Base-by-base conservation (phyloP, 2,888 invertebrate species). In the Sarcophaga carnaria region DNA sequence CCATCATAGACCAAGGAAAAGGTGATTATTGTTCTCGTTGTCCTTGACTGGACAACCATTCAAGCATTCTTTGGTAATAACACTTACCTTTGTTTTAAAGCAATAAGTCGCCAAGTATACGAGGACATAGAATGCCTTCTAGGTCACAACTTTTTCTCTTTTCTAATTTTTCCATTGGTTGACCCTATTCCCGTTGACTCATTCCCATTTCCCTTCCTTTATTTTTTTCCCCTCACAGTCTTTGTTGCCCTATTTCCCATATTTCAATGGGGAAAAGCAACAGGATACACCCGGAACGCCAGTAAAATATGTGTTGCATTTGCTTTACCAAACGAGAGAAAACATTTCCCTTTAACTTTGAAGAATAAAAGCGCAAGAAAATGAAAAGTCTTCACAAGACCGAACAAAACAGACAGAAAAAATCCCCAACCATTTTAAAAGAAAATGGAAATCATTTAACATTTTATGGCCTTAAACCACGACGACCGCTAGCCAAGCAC, bases 331-430 rank as follows among this genome's bases (percentile, higher is more conserved):
- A 27, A 70, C 76, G 70, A 81, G 54, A 25, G 12, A 81, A 17
- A 49, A 75, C 45, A 69, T 75, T 74, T 75, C 62, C 67, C 63
- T 63, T 2, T 60, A 75, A 63, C 74, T 54, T 67, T 75, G 66
- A 17, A 72, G 59, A 80, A 67, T 47, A 47, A 45, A 69, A 25
- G 3, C 8, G 37, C 8, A 8, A 37, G 10, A 8, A 37, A 37
- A 37, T 37, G 8, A 10, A 2, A 37, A 37, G 37, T 37, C 37
- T 8, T 37, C 37, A 37, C 54, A 59, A 59, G 47, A 37, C 45
- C 20, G 8, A n/a, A 47, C 10, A 12, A 67, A 22, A 20, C 47
- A 67, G 37, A 67, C 2, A 59, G 66, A 2, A n/a, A 45, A 69
- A 49, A 25, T 2, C 3, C 47, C 22, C 1, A 25, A 25, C 47